These are phyloP conservation scores for Castor canadensis DNA, from an alignment of 2,113 vertebrate genomes.

Conservation along the genomic window DNA sequence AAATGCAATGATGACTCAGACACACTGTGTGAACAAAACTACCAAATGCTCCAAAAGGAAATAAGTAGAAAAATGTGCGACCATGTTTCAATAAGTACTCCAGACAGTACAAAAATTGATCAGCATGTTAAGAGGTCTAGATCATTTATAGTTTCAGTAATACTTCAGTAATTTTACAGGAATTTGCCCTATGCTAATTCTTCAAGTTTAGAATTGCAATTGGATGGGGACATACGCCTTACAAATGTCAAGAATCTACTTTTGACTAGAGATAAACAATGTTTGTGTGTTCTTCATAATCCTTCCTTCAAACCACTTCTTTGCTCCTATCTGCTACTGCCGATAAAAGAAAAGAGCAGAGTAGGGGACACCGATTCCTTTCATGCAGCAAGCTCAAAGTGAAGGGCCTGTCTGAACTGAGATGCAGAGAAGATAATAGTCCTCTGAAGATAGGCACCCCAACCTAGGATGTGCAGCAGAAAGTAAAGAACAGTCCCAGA, in stretches of 20 bases:
- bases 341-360: background rate
- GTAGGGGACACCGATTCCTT: background rate
- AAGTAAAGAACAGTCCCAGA: background rate
- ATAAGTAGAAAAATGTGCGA: slow-evolving; percentile 59
- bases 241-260: slow-evolving; percentile 7
- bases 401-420: background rate
- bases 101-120: slow-evolving; percentile 45
- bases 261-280: background rate
- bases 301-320: background rate
- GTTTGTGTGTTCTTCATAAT: background rate
- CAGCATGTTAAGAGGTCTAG: too few species aligned
- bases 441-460: background rate
- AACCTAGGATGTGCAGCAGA: background rate
- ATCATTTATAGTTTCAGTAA: slow-evolving; percentile 11
- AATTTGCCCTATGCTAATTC: too few species aligned
- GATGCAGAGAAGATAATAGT: background rate
- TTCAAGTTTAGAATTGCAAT: background rate
- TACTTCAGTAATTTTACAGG: slow-evolving; percentile 4
- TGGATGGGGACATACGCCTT: background rate
- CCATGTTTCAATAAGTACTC: slow-evolving; percentile 56
- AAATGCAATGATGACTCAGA: slow-evolving; percentile 74
- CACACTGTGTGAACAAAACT: slow-evolving; percentile 60
- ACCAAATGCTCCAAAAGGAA: slow-evolving; percentile 62
- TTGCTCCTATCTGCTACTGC: background rate
- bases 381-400: background rate